phyloP scores from a whole-genome alignment of 1,140 invertebrate species.

The Pseudomyrmex dendroicus region DNA sequence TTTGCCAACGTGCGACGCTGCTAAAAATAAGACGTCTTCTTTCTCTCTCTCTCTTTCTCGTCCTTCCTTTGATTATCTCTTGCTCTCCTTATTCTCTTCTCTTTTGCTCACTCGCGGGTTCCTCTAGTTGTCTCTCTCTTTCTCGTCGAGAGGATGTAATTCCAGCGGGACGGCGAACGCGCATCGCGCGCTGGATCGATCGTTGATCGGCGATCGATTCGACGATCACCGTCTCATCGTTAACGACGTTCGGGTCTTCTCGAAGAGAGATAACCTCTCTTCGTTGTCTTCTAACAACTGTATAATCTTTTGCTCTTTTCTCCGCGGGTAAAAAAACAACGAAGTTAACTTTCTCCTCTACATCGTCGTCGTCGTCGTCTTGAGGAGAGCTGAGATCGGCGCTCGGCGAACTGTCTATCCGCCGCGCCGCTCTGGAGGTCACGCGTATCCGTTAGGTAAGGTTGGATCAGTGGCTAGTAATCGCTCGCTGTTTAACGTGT shows the following conservation, averaged over 20 bases:
- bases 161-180: background rate
- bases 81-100: background rate
- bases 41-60: conserved; percentile 60
- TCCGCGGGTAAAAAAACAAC: background rate
- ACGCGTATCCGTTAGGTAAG: conserved; percentile 59
- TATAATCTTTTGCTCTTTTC: background rate
- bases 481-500: conserved; percentile 60
- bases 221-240: conserved; percentile 25
- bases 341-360: conserved; percentile 24
- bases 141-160: conserved; percentile 45
- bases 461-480: conserved; percentile 63
- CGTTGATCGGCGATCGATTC: conserved; percentile 61
- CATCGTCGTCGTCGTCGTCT: conserved; percentile 11
- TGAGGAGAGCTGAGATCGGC: background rate
- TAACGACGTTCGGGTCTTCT: conserved; percentile 42
- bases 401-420: conserved; percentile 4
- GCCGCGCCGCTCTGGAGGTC: conserved; percentile 32
- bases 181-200: conserved; percentile 57
- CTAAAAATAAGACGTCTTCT: conserved; percentile 75
- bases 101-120: background rate
- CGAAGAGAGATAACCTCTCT: background rate
- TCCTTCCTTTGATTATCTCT: conserved; percentile 17
- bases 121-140: conserved; percentile 26
- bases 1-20: conserved; percentile 68
- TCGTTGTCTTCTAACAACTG: background rate